Evolutionary conservation across 2,888 invertebrate species (phyloP).

Genomic region (Steinernema hermaphroditum): DNA sequence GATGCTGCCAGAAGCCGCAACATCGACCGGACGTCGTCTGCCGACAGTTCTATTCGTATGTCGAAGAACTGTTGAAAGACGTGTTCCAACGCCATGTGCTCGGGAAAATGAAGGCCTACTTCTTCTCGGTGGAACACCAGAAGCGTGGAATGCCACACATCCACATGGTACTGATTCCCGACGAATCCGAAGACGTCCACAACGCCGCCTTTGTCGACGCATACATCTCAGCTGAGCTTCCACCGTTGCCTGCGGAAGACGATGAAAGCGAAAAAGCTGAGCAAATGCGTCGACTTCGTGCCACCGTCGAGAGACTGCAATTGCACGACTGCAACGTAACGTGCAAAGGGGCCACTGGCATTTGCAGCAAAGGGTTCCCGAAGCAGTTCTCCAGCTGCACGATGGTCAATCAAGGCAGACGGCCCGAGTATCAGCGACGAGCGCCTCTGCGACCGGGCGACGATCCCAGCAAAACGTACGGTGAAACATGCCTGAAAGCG

Average conservation of each 20-base stretch:
- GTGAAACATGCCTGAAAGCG: no score
- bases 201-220: conserved; percentile 56
- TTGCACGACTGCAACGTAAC: conserved; percentile 53
- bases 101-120: no score
- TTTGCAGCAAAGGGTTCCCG: conserved; percentile 68
- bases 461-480: background rate
- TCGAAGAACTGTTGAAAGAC: no score
- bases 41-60: no score
- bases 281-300: conserved; percentile 54
- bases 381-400: conserved; percentile 59
- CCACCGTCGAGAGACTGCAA: conserved; percentile 63
- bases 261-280: conserved; percentile 65
- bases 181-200: background rate
- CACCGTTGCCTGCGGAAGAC: conserved; percentile 14
- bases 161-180: conserved; percentile 53
- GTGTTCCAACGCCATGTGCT: no score
- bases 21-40: no score
- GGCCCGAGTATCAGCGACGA: background rate
- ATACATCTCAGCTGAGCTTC: conserved; percentile 46
- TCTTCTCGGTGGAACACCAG: no score
- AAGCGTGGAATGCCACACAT: no score
- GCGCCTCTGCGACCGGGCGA: background rate
- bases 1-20: no score
- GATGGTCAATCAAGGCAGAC: conserved; percentile 32
- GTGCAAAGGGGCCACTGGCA: background rate